Conservation (phyloP, 2,113 vertebrate species). For the Sander lucioperca region DNA sequence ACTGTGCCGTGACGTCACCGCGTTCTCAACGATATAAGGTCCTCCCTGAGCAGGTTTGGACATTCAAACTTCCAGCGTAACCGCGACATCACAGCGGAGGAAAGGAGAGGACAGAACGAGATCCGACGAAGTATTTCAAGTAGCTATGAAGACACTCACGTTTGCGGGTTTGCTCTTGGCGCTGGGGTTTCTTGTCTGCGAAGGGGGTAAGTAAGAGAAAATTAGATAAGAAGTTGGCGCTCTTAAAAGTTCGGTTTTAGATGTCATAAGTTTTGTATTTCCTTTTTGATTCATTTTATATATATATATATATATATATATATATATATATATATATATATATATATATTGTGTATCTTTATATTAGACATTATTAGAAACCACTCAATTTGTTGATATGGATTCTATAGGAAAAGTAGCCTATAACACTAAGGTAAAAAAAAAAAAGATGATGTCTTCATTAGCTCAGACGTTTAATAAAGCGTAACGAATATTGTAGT, state of each 20-base stretch:
- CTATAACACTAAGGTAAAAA: not conserved
- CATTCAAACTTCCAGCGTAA: not conserved
- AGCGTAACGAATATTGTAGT: not conserved
- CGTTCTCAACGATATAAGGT: not conserved
- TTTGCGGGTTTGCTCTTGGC: conserved; percentile 64
- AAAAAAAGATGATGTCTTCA: not conserved
- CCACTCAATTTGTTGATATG: not conserved
- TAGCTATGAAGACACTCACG: conserved; percentile 68
- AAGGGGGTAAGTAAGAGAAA: conserved; percentile 70
- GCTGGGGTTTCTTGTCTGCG: conserved; percentile 71
- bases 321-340: not conserved
- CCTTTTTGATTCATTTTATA: not conserved
- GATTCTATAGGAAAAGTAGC: not conserved
- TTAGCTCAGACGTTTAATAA: not conserved
- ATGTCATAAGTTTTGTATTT: not conserved
- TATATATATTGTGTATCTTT: not conserved
- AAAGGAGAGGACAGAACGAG: not conserved
- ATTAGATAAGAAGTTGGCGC: too few species aligned
- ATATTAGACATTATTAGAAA: not conserved
- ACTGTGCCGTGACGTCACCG: not conserved
- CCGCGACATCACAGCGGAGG: not conserved
- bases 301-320: not conserved
- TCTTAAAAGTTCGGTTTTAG: not conserved
- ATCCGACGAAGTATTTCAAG: conserved; percentile 35
- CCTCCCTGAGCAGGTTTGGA: not conserved